Conservation (phyloP, 2,113 vertebrate genomes). For the Oryzias javanicus region DNA sequence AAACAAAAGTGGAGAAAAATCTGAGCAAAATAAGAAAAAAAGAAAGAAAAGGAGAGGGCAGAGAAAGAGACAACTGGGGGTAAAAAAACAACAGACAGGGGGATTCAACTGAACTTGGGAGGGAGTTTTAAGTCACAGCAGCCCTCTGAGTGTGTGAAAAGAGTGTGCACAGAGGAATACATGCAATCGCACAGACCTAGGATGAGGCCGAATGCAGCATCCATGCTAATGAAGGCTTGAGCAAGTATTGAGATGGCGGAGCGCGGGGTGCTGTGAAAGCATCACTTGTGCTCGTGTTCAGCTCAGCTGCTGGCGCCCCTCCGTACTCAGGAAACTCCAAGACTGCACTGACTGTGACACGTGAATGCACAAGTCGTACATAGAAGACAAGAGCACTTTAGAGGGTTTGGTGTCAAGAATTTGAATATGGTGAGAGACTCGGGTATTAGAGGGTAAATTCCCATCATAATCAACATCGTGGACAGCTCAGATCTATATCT, state of each 20-base stretch:
- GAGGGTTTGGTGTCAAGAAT: conserved; percentile 1
- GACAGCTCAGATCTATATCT: neutral
- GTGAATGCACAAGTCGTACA: conserved; percentile 58
- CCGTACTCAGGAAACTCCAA: conserved; percentile 68
- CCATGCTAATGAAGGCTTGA: conserved; percentile 77
- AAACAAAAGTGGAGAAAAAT: conserved; percentile 10
- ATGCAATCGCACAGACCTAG: conserved; percentile 59
- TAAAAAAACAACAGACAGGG: conserved; percentile 41
- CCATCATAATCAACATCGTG: neutral
- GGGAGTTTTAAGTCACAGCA: conserved; percentile 20
- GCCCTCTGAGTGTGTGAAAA: neutral
- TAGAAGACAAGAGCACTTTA: conserved; percentile 49
- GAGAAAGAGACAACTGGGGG: conserved; percentile 55
- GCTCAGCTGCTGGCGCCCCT: conserved; percentile 77
- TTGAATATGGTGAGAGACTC: conserved; percentile 24
- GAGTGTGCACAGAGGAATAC: conserved; percentile 12
- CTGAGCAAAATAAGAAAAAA: conserved; percentile 45
- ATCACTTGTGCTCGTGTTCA: conserved; percentile 75
- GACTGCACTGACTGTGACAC: conserved; percentile 57
- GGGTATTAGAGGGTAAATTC: too few relatives aligned
- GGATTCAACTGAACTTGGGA: conserved; percentile 49
- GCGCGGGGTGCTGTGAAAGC: conserved; percentile 75
- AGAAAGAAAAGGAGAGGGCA: conserved; percentile 46
- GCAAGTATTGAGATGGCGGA: conserved; percentile 66
- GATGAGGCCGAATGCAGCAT: conserved; percentile 67